Evolutionary conservation across 2,888 invertebrate genomes (phyloP), one percentile per base, ranked within the genome.

Genomic region (Chrysomela aeneicollis): DNA sequence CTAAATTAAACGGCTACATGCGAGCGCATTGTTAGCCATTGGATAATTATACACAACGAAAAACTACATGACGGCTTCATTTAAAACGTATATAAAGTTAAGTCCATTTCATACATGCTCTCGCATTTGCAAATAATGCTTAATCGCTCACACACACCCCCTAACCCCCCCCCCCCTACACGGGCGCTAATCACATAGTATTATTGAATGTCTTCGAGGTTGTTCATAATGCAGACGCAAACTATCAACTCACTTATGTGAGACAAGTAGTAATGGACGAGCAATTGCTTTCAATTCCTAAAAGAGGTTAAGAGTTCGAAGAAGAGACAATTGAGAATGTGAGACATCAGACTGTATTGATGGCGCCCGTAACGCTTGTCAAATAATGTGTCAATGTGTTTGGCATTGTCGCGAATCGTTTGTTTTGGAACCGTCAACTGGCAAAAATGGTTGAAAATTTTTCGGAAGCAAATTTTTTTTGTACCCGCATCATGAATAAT

Each of bases 1-100:
- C 73, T 71, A 75, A 77, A 76, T 78, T 75, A 75, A 75, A 71
- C 72, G 69, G 62, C 72, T 66, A 70, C 65, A 70, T 68, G 72
- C 66, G 61, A 26, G 3, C 5, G 69, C 67, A 71, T 71, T 72
- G 71, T 71, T 68, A 59, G 6, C 3, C 26, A 26, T 26, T 60
- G 60, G 63, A 71, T 66, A 69, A 69, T 69, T 69, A 71, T 68
- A 69, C 59, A 68, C 67, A 64, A 66, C 50, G 61, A 66, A 70
- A 70, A 66, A 61, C 64, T 61, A 61, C 68, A 68, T 63, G 67
- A 69, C 61, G 19, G 61, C 57, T 55, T 64, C 61, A 64, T 64
- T 64, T 64, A 64, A 58, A 57, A 64, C 51, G n/a, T n/a, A n/a
- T n/a, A n/a, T n/a, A n/a, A n/a, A n/a, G n/a, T n/a, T n/a, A n/a